Conservation (phyloP, 64 coral and sea anemone species). For the Stichodactyla mertensii region DNA sequence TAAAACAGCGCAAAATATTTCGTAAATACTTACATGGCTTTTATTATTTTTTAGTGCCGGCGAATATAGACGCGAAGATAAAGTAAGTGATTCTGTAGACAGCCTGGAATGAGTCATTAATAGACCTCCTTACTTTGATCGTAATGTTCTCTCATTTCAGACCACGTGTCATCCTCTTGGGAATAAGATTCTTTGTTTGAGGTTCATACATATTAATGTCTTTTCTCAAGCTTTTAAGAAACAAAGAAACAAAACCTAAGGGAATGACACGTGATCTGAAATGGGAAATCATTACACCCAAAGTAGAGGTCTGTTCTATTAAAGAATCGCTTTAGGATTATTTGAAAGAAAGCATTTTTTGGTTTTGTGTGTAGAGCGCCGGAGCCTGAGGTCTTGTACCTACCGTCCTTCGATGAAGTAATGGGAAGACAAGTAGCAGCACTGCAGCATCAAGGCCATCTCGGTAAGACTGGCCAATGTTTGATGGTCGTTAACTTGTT, state of each 20-base stretch:
- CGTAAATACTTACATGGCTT: neutral
- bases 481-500: no score
- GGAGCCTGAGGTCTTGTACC: constrained; percentile 15
- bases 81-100: neutral
- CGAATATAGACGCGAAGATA: neutral
- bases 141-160: no score
- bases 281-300: no score
- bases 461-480: neutral
- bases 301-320: no score
- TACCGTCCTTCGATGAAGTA: constrained; percentile 85
- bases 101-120: neutral
- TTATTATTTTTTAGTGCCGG: constrained; percentile 18
- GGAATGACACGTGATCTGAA: no score
- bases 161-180: no score
- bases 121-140: neutral
- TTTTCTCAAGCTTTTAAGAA: no score
- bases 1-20: no score
- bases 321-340: neutral
- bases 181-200: no score
- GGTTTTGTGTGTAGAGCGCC: neutral
- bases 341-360: neutral
- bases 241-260: no score
- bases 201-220: no score
- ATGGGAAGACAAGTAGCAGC: constrained; percentile 65
- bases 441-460: neutral